phyloP scores from a whole-genome alignment of 2,888 invertebrate genomes.

The Lasioglossum marginatum region DNA sequence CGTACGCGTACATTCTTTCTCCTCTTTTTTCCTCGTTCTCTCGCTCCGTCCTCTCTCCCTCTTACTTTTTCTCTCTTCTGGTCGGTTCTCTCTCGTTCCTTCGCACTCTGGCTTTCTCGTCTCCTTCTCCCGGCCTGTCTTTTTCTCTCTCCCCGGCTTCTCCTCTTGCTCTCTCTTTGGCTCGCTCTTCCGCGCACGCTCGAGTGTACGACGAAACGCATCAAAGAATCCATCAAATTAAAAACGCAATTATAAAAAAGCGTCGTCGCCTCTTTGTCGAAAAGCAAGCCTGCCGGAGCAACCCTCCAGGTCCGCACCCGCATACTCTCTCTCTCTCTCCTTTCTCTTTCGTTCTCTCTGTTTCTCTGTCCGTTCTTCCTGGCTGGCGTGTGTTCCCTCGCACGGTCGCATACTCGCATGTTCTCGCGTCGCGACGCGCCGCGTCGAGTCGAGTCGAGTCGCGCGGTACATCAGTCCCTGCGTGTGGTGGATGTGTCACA shows the following conservation, averaged over 20 bases:
- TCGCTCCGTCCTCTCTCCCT: neutral
- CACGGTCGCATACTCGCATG: slow-evolving; percentile 45
- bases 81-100: slow-evolving; percentile 7
- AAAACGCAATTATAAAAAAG: slow-evolving; percentile 84
- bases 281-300: slow-evolving; percentile 73
- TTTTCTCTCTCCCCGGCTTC: slow-evolving; percentile 28
- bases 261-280: slow-evolving; percentile 80
- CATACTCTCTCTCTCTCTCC: slow-evolving; percentile 29
- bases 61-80: neutral
- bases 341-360: slow-evolving; percentile 9
- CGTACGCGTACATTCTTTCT: slow-evolving; percentile 41
- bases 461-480: slow-evolving; percentile 56
- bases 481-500: slow-evolving; percentile 63
- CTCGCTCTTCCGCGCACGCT: slow-evolving; percentile 53
- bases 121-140: slow-evolving; percentile 44
- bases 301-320: slow-evolving; percentile 55
- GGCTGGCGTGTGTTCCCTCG: slow-evolving; percentile 29
- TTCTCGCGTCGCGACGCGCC: slow-evolving; percentile 41
- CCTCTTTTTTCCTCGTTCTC: neutral
- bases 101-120: slow-evolving; percentile 39
- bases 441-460: neutral
- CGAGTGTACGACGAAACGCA: slow-evolving; percentile 75
- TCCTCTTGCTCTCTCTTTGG: slow-evolving; percentile 39
- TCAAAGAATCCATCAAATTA: slow-evolving; percentile 83
- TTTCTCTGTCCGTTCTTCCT: slow-evolving; percentile 18